Evolutionary conservation across 2,888 invertebrate species (phyloP), one percentile per base, ranked within the genome.

Genomic region (Heliothis peltigera): DNA sequence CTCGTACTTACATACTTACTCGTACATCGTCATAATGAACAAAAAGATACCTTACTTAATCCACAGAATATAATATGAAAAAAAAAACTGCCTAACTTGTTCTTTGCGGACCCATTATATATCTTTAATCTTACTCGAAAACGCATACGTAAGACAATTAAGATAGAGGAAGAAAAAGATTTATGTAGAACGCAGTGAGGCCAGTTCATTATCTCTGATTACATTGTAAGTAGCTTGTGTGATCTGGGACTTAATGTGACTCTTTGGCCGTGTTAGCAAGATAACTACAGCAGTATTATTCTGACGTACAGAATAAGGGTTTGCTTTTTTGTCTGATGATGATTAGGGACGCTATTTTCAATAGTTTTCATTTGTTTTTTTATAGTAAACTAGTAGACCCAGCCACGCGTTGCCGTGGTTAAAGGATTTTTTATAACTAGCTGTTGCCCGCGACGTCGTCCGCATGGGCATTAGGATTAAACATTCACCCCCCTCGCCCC

Each of bases 81-180:
- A n/a, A 17, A 71, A 39, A 62, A 60, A 39, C 15, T 12, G 35
- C 62, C 48, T 21, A 12, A 12, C 39, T 35, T 17, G 53, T 52
- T 56, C 49, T 62, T 64, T 49, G 39, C 46, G 5, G 39, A 57
- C 17, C 46, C 42, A 52, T 66, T 66, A 65, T 71, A 74, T 52
- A 52, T 79, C 71, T 78, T 78, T 58, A 58, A 78, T 69, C 66
- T 69, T 48, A 39, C 47, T 51, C 18, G 60, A 64, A 79, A 79
- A 78, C 67, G 72, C 81, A 78, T 78, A 81, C 79, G 72, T 55
- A 81, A 79, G 81, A 66, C 54, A 78, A 77, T 78, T 80, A 79
- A 79, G 78, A 79, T 80, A 78, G 48, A 64, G 68, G 57, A 58
- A 68, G 54, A 48, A 53, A 63, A 75, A 75, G 79, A 81, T 79